Evolutionary conservation across 2,113 vertebrate species (phyloP), one percentile per base, ranked within the genome.

Genomic region (Stigmatopora nigra): DNA sequence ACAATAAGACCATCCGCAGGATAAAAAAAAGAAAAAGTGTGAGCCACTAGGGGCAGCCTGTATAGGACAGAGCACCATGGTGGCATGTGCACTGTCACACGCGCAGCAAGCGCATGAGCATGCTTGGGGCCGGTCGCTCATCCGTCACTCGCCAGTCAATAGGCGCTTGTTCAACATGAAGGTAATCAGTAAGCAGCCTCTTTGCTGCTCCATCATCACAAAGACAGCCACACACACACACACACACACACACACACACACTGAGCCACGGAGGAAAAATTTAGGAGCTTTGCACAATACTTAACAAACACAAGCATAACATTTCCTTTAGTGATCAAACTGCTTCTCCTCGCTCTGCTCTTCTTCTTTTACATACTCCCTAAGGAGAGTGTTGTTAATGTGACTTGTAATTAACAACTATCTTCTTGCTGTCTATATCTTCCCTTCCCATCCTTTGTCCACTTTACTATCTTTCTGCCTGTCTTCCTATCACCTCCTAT

Each of bases 161-260:
- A 94, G 82, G 90, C 85, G 92, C 92, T 93, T 94, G 93, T 94
- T 95, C 91, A 92, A 97, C 94, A 96, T 91, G 93, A 94, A 91
- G 89, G 90, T 92, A 92, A 94, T 95, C 93, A 93, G 93, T 92
- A 92, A 90, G 92, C 91, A 90, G 92, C 82, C 89, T 82, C 88
- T 92, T 82, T 88, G 92, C 89, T 91, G 90, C 91, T 93, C 90
- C 90, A 92, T 92, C 93, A 92, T 89, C 86, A 86, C 78, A 81
- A 68, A 87, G 87, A 91, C 85, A 88, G 85, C 80, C 70, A 70
- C 80, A 65, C 74, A 16, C 91, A 84, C 81, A 78, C 69, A n/a
- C n/a, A 74, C 71, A 91, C 86, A 86, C 82, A n/a, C 70, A 70
- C 80, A 65, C 74, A 16, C 91, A 74, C 71, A 91, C 86, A 86